Evolutionary conservation across 2,888 invertebrate genomes (phyloP), one percentile per base, ranked within the genome.

Genomic region (Parnassius glacialis): DNA sequence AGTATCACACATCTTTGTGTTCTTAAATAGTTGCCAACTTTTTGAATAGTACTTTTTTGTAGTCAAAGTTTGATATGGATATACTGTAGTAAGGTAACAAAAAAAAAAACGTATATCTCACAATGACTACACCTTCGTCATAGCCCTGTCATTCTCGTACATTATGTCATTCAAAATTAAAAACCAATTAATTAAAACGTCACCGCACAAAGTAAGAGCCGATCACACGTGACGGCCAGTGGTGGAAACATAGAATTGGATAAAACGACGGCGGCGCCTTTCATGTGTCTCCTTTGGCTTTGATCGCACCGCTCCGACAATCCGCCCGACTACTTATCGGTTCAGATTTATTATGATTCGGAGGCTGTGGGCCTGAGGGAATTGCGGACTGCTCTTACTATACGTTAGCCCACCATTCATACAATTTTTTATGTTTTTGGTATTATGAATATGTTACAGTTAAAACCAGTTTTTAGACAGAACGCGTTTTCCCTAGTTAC

Each of bases 301-400:
- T 91, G 90, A 90, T 87, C 88, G 78, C 74, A 79, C 88, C 87
- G 86, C 83, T 82, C 89, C 90, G 88, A 85, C 90, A 84, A 89
- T 87, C 89, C 85, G 83, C 80, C 80, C 82, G 85, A 83, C 90
- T 90, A 90, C 90, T 91, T 91, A 91, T 91, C 90, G 90, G 85
- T 80, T 87, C 88, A 86, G 90, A 91, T 91, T 91, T 91, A 91
- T 90, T 89, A 90, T 90, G 89, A 87, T 87, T 88, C 79, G 84
- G 87, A 86, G 83, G 83, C 86, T 84, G 83, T 75, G 82, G 69
- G 62, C 65, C 74, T 76, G 79, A 79, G 83, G 83, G 84, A 83
- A 81, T 81, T 81, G 80, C 79, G 71, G 70, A 68, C 58, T 69
- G 67, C 66, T 74, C 73, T 73, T 68, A 68, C 67, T 64, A 61